A percentile compares a stretch with the other conserved stretches of the same genome.
Conservation (phyloP, 2,797 vertebrate species). For the Perodicticus potto region DNA sequence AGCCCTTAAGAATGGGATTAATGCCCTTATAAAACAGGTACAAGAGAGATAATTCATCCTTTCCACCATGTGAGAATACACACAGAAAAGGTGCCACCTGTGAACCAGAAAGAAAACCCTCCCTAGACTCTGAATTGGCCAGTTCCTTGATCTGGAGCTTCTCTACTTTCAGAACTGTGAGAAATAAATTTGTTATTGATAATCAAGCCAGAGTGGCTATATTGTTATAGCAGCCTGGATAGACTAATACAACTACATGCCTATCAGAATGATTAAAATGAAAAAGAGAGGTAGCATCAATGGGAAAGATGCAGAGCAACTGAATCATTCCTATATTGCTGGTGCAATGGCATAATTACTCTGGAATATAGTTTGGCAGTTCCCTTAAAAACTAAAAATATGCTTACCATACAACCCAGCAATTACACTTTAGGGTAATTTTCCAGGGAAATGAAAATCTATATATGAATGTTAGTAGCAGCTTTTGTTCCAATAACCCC, state of each 20-base stretch:
- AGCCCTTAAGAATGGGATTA: not conserved
- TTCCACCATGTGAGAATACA: not conserved
- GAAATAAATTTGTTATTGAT: not conserved
- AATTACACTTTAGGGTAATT: not conserved
- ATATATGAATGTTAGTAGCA: not conserved
- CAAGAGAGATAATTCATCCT: not conserved
- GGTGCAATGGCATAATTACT: not conserved
- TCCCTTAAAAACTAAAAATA: slow-evolving; percentile 31
- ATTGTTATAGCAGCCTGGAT: not conserved
- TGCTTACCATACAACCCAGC: not conserved
- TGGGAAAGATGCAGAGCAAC: not conserved
- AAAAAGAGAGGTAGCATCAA: not conserved
- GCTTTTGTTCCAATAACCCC: not conserved
- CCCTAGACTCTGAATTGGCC: not conserved
- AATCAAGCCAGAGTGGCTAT: not conserved
- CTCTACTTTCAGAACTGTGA: not conserved
- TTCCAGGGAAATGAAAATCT: slow-evolving; percentile 33
- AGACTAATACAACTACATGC: not conserved
- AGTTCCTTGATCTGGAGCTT: not conserved
- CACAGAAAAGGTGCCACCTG: not conserved
- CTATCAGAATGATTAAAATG: not conserved
- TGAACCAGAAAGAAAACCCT: not conserved
- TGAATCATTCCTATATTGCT: not conserved
- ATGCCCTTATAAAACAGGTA: not conserved
- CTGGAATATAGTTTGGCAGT: not conserved